A percentile compares a stretch with the other conserved stretches of the same genome.
Evolutionary conservation across 2,888 invertebrate genomes (phyloP).

Genomic region (Apotomis capreana): DNA sequence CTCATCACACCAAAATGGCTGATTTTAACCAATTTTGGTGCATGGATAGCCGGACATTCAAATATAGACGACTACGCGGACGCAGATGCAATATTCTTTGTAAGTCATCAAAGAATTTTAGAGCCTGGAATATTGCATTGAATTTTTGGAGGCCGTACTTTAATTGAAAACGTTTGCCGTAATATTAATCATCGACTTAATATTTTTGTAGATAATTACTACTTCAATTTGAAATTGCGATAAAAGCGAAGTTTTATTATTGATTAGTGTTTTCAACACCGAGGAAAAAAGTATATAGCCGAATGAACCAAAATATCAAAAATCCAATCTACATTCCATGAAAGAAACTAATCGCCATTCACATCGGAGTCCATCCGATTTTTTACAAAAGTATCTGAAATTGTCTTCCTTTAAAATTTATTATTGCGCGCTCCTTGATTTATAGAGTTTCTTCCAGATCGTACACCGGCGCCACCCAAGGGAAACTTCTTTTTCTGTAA

Average conservation of each 20-base stretch:
- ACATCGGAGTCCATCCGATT: constrained; percentile 19
- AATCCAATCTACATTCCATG: constrained; percentile 11
- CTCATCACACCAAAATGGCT: too few relatives aligned
- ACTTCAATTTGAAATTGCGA: not conserved
- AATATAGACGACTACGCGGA: too few relatives aligned
- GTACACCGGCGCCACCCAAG: constrained; percentile 2
- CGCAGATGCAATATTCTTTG: too few relatives aligned
- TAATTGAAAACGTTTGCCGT: too few relatives aligned
- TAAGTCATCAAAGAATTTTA: too few relatives aligned
- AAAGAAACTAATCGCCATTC: constrained; percentile 31
- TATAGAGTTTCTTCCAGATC: constrained; percentile 16
- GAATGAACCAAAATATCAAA: constrained; percentile 4
- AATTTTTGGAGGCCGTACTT: too few relatives aligned
- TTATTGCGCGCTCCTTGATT: constrained; percentile 26
- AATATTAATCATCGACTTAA: too few relatives aligned
- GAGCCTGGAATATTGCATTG: too few relatives aligned
- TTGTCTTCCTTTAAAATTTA: constrained; percentile 31
- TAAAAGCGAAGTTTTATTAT: not conserved
- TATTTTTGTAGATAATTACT: too few relatives aligned
- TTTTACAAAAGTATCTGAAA: constrained; percentile 34
- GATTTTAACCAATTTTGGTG: too few relatives aligned
- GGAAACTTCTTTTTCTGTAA: constrained; percentile 10
- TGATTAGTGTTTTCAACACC: not conserved
- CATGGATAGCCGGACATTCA: too few relatives aligned
- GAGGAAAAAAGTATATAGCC: constrained; percentile 2